phyloP scores from a whole-genome alignment of 2,888 invertebrate genomes.

The Nomada ruficornis region DNA sequence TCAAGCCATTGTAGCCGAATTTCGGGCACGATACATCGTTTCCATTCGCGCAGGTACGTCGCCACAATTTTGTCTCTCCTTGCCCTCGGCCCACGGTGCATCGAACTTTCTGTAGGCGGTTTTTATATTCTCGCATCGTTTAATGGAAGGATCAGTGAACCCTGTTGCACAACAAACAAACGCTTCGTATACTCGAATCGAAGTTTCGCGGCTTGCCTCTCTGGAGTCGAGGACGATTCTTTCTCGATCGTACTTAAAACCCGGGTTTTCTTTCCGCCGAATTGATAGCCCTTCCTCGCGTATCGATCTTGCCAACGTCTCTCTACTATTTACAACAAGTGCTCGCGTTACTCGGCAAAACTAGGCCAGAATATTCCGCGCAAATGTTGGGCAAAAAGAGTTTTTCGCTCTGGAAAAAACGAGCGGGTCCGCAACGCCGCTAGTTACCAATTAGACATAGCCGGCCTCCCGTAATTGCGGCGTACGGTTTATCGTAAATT shows the following conservation, averaged over 20 bases:
- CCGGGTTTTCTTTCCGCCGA: too few relatives aligned
- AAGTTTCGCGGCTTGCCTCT: neutral
- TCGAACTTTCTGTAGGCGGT: conserved; percentile 17
- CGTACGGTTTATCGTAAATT: conserved; percentile 17
- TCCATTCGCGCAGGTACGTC: conserved; percentile 39
- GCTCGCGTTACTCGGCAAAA: conserved; percentile 16
- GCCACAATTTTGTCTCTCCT: conserved; percentile 1
- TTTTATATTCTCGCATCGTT: conserved; percentile 8
- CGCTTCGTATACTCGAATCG: neutral
- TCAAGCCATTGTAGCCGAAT: neutral
- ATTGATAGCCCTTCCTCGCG: too few relatives aligned
- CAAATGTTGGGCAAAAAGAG: neutral
- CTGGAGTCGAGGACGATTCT: neutral
- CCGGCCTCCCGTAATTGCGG: conserved; percentile 28
- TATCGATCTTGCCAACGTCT: neutral
- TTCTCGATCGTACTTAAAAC: too few relatives aligned
- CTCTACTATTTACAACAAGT: neutral
- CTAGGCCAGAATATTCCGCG: conserved; percentile 30
- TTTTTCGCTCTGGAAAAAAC: neutral
- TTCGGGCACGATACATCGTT: neutral
- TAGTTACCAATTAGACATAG: conserved; percentile 35
- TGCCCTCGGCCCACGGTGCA: conserved; percentile 1
- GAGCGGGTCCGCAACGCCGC: neutral
- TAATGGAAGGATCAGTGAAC: neutral
- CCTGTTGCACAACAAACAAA: neutral